A percentile compares a stretch with the other conserved stretches of the same genome.
These are phyloP conservation scores for Heliopora coerulea DNA, from an alignment of 92 coral and sea anemone genomes.

Conservation along the genomic window DNA sequence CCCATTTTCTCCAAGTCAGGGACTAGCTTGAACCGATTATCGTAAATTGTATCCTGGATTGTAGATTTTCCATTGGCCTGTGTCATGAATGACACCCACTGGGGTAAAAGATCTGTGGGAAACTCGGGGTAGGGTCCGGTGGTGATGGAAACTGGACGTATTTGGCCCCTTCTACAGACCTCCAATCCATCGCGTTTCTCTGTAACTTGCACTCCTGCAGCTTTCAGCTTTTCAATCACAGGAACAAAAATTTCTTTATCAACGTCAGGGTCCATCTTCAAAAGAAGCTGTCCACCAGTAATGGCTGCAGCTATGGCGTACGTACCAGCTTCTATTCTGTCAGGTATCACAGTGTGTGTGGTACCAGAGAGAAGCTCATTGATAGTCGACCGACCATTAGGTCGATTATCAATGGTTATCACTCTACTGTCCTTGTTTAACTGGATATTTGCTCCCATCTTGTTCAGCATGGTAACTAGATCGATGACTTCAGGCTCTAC, in stretches of 20 bases:
- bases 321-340: constrained; percentile 55
- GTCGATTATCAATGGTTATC: constrained; percentile 32
- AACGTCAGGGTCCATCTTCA: constrained; percentile 24
- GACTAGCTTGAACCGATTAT: constrained; percentile 56
- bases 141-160: constrained; percentile 27
- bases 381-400: neutral
- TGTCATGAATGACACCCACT: constrained; percentile 56
- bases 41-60: constrained; percentile 48
- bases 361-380: constrained; percentile 14
- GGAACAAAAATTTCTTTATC: constrained; percentile 15
- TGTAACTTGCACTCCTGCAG: constrained; percentile 50
- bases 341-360: constrained; percentile 47
- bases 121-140: constrained; percentile 55
- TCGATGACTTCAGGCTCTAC: constrained; percentile 56
- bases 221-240: constrained; percentile 30
- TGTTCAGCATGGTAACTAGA: constrained; percentile 40
- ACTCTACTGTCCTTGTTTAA: constrained; percentile 3
- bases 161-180: constrained; percentile 25
- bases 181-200: constrained; percentile 10
- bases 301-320: constrained; percentile 60
- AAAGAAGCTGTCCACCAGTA: constrained; percentile 40
- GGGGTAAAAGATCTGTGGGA: constrained; percentile 63
- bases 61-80: constrained; percentile 43
- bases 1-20: constrained; percentile 48
- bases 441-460: constrained; percentile 47